A percentile compares a stretch with the other conserved stretches of the same genome.
These are phyloP conservation scores for Sarcophilus harrisii DNA, from an alignment of 2,797 vertebrate genomes.

Conservation along the genomic window DNA sequence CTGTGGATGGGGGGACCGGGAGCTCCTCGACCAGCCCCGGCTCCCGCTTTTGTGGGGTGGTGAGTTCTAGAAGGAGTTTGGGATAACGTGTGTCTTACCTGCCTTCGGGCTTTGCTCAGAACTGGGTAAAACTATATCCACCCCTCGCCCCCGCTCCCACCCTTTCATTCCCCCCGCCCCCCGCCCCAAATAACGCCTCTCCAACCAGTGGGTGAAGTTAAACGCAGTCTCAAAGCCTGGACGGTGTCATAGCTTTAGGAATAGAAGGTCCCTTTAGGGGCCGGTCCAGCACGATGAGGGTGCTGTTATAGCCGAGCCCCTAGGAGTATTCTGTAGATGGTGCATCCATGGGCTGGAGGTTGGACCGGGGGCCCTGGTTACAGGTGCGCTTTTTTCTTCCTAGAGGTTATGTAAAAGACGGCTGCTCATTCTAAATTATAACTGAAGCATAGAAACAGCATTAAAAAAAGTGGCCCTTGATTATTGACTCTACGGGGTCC, in stretches of 20 bases:
- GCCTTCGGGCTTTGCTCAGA: constrained; percentile 28
- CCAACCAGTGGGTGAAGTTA: constrained; percentile 22
- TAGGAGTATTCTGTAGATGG: constrained; percentile 34
- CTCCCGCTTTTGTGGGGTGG: not conserved
- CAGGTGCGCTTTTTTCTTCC: constrained; percentile 51
- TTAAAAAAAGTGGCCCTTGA: constrained; percentile 34
- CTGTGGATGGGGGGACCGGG: not conserved
- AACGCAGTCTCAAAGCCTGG: constrained; percentile 40
- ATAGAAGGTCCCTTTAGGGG: not conserved
- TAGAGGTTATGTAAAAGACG: constrained; percentile 75
- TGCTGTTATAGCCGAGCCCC: constrained; percentile 37
- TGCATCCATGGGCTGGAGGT: constrained; percentile 52
- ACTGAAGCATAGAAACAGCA: constrained; percentile 29
- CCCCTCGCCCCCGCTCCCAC: not conserved
- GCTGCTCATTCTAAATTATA: not conserved
- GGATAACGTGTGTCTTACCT: constrained; percentile 31
- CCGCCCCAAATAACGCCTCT: not conserved
- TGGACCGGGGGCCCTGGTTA: constrained; percentile 37
- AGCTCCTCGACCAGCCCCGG: not conserved
- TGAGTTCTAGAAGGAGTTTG: constrained; percentile 53
- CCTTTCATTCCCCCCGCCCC: too few species aligned
- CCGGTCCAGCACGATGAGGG: constrained; percentile 10
- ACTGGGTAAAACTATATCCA: constrained; percentile 27
- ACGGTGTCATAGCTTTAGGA: not conserved
- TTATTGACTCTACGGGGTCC: constrained; percentile 23